Evolutionary conservation across 1,140 invertebrate genomes (phyloP), one percentile per base, ranked within the genome.

Genomic region (Nymphalis io): DNA sequence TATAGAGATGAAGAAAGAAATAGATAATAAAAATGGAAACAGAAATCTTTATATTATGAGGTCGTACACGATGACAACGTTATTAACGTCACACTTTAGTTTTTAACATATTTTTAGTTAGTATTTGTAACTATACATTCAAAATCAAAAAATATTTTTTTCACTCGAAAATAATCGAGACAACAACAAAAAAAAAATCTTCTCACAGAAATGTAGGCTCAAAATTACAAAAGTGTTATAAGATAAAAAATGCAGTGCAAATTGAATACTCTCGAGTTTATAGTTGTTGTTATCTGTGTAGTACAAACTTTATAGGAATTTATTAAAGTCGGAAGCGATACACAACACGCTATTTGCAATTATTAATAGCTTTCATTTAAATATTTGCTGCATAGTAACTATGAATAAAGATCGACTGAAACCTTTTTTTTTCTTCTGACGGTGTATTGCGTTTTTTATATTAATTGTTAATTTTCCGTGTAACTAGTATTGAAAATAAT

Each of bases 241-340:
- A n/a, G n/a, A n/a, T n/a, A 11, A 20, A 20, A n/a, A 53, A 53
- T 20, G 27, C 27, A 33, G 18, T 4, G 18, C 21, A 20, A 53
- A 18, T 53, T 53, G 15, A 51, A n/a, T 18, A 33, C 27, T 33
- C 27, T n/a, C 27, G 27, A 33, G 27, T 33, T 33, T 33, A 16
- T n/a, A 39, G 46, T 51, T 51, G 46, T 16, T 46, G 42, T 10
- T 46, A n/a, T 46, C 16, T 20, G 46, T 51, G 46, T 51, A 51
- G 20, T 62, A 57, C 60, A 27, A 16, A 16, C 60, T 42, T 61
- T 46, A 61, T 61, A 61, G 42, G 60, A 46, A 61, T 61, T 61
- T 46, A 61, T 48, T 46, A 23, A 42, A 51, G 21, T 44, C 46
- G 21, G 42, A 46, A 61, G 46, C 60, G 23, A 61, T 61, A 61